phyloP scores from a whole-genome alignment of 2,797 vertebrate species.

The Oreochromis grahami region DNA sequence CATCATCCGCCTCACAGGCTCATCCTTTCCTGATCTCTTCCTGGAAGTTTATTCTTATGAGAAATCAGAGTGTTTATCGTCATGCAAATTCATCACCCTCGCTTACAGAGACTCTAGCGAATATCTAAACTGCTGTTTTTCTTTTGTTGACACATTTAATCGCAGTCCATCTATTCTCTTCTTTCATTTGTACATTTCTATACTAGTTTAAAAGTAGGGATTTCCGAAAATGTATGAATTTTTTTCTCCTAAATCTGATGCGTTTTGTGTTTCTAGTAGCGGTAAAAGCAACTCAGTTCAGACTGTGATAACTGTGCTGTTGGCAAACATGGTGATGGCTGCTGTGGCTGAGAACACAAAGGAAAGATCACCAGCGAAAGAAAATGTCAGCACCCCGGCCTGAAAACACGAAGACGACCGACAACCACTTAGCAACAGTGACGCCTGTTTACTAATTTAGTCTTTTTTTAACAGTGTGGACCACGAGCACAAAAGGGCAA shows the following conservation, averaged over 20 bases:
- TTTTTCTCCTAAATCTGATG: not conserved
- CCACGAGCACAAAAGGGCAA: constrained; percentile 43
- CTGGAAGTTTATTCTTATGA: not conserved
- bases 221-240: fast-evolving
- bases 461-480: not conserved
- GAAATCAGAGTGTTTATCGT: not conserved
- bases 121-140: not conserved
- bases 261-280: not conserved
- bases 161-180: not conserved
- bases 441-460: constrained; percentile 30
- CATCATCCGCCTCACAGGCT: not conserved
- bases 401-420: not conserved
- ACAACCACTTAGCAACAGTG: constrained; percentile 35
- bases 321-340: not conserved
- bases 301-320: not conserved
- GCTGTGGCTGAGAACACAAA: not conserved
- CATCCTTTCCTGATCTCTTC: not conserved
- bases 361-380: not conserved
- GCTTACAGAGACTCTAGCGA: not conserved
- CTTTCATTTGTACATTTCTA: not conserved
- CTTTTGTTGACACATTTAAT: not conserved
- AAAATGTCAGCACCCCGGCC: not conserved
- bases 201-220: not conserved
- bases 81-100: not conserved
- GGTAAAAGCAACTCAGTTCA: not conserved